Percentiles rank a stretch among this genome's conserved stretches.
These are phyloP conservation scores for Lampris incognitus DNA, from an alignment of 2,113 vertebrate genomes.

Conservation along the genomic window DNA sequence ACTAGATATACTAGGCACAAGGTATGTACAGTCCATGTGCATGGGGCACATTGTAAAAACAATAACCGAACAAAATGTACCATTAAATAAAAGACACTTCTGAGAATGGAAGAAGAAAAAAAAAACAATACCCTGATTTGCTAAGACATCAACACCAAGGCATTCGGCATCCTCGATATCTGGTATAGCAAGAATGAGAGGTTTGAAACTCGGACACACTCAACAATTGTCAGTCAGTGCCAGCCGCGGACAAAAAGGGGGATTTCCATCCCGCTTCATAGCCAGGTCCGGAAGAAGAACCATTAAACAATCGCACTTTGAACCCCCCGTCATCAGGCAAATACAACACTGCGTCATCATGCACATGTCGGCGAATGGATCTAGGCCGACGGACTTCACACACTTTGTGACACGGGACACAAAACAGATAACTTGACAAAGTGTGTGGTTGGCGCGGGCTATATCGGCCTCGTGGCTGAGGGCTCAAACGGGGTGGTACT, in stretches of 20 bases:
- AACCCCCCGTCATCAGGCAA: slow-evolving; percentile 57
- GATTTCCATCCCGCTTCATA: slow-evolving; percentile 67
- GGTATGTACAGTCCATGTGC: slow-evolving; percentile 84
- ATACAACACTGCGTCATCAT: slow-evolving; percentile 40
- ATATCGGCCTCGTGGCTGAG: slow-evolving; percentile 56
- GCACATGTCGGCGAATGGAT: slow-evolving; percentile 24
- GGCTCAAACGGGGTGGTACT: slow-evolving; percentile 62
- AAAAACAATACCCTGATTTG: slow-evolving; percentile 84
- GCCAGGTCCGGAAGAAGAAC: slow-evolving; percentile 70
- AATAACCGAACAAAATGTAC: slow-evolving; percentile 56
- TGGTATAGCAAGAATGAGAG: slow-evolving; percentile 73
- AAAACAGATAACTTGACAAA: slow-evolving; percentile 53
- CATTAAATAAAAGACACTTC: slow-evolving; percentile 66
- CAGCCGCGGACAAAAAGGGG: slow-evolving; percentile 53
- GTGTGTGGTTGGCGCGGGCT: slow-evolving; percentile 49
- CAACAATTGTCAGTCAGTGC: slow-evolving; percentile 75
- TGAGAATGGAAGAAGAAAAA: slow-evolving; percentile 57
- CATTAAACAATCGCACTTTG: slow-evolving; percentile 62
- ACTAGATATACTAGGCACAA: slow-evolving; percentile 86
- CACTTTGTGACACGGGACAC: slow-evolving; percentile 52
- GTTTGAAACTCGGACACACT: slow-evolving; percentile 69
- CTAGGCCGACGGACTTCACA: slow-evolving; percentile 43
- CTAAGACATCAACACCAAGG: slow-evolving; percentile 83
- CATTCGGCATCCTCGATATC: slow-evolving; percentile 78
- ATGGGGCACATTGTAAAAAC: slow-evolving; percentile 79